phyloP scores from a whole-genome alignment of 2,797 vertebrate species.

The Cyclura pinguis region DNA sequence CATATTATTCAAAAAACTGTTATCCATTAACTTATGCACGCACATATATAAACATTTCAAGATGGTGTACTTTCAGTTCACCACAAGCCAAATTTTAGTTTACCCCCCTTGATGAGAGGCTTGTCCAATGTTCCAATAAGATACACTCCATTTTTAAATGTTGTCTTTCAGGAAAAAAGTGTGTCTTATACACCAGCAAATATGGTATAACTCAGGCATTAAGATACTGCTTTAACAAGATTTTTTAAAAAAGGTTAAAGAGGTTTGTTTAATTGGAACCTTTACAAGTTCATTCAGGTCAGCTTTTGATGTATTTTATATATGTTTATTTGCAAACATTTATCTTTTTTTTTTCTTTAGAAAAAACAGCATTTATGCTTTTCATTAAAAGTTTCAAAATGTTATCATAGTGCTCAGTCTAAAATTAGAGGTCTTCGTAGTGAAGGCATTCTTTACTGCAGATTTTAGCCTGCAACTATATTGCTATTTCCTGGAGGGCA shows the following conservation, averaged over 20 bases:
- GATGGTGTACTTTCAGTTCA: too few species aligned
- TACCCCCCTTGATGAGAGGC: too few species aligned
- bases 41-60: too few species aligned
- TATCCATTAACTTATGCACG: too few species aligned
- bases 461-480: neutral
- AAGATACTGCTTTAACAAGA: neutral
- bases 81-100: too few species aligned
- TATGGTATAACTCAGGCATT: neutral
- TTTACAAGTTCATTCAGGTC: neutral
- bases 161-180: too few species aligned
- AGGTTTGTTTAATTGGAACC: slow-evolving; percentile 1
- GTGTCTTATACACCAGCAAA: too few species aligned
- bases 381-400: slow-evolving; percentile 14
- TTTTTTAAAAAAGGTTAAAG: neutral
- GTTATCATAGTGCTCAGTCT: neutral
- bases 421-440: neutral
- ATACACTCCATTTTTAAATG: too few species aligned
- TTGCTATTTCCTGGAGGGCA: slow-evolving; percentile 41
- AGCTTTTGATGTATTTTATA: slow-evolving; percentile 12
- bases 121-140: too few species aligned
- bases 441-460: slow-evolving; percentile 4
- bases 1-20: too few species aligned
- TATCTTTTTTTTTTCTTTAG: neutral
- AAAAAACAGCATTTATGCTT: neutral
- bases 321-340: neutral